A percentile compares a stretch with the other conserved stretches of the same genome.
Conservation (phyloP, 2,113 vertebrate genomes). For the Spheniscus mendiculus region DNA sequence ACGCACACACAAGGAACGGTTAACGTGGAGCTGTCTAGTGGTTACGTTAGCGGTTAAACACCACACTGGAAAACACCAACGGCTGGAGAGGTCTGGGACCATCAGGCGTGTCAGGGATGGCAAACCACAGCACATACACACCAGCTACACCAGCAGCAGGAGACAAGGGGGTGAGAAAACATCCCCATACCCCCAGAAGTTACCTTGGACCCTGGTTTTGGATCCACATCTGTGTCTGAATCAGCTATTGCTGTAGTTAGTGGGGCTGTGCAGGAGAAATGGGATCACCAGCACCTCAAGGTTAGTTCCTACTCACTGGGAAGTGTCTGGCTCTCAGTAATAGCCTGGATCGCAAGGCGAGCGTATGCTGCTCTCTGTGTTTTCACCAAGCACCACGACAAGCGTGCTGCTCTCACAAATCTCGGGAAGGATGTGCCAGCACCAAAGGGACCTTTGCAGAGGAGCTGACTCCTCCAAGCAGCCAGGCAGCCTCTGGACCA, state of each 20-base stretch:
- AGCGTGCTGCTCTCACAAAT: rapidly evolving
- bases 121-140: neutral
- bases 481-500: neutral
- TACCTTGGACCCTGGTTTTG: neutral
- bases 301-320: neutral
- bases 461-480: neutral
- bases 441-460: neutral
- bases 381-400: rapidly evolving
- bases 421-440: neutral
- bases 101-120: neutral
- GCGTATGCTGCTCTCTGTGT: rapidly evolving
- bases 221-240: neutral
- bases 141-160: neutral
- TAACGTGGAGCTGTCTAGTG: neutral
- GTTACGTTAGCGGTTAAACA: neutral
- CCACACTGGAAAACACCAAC: neutral
- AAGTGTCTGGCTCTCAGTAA: neutral
- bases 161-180: neutral
- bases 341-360: neutral
- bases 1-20: neutral
- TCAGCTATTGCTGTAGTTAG: rapidly evolving
- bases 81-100: neutral
- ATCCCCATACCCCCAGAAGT: neutral
- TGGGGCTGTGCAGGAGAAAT: neutral
- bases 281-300: rapidly evolving